Conservation (phyloP, 2,888 invertebrate species). For the Cheilosia vulpina region DNA sequence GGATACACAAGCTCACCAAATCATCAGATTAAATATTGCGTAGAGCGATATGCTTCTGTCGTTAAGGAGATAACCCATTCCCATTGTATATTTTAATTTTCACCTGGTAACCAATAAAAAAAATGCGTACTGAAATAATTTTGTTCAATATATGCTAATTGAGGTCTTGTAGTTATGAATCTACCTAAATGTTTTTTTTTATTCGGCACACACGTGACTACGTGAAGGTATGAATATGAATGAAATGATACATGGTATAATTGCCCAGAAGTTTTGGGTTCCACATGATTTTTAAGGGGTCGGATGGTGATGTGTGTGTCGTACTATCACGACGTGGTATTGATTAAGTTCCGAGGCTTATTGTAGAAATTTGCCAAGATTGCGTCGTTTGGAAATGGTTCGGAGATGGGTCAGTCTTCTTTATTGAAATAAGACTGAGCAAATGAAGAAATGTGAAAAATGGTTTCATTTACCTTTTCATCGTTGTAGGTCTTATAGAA, state of each 20-base stretch:
- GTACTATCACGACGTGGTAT: too few relatives aligned
- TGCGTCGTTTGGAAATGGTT: not conserved
- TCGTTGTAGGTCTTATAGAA: too few relatives aligned
- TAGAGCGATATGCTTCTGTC: constrained; percentile 36
- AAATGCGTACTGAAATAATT: not conserved
- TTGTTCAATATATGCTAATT: constrained; percentile 34
- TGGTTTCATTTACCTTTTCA: too few relatives aligned
- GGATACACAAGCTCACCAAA: constrained; percentile 51
- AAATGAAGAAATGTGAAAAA: too few relatives aligned
- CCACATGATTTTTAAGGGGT: not conserved
- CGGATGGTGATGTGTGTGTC: not conserved
- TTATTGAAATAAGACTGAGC: too few relatives aligned
- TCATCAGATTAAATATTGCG: constrained; percentile 51
- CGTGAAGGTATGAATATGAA: not conserved
- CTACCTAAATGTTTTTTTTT: constrained; percentile 10
- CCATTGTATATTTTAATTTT: constrained; percentile 38
- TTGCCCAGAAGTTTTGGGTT: not conserved
- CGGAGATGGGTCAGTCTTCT: too few relatives aligned
- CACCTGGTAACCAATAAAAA: constrained; percentile 36
- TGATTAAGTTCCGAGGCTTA: too few relatives aligned
- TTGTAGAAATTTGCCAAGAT: not conserved
- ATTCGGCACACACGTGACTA: not conserved
- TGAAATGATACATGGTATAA: not conserved
- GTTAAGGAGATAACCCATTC: constrained; percentile 48
- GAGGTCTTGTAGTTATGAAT: constrained; percentile 28